Conservation (phyloP, 1,140 invertebrate species). For the roundworm (Caenorhabditis elegans) region DNA sequence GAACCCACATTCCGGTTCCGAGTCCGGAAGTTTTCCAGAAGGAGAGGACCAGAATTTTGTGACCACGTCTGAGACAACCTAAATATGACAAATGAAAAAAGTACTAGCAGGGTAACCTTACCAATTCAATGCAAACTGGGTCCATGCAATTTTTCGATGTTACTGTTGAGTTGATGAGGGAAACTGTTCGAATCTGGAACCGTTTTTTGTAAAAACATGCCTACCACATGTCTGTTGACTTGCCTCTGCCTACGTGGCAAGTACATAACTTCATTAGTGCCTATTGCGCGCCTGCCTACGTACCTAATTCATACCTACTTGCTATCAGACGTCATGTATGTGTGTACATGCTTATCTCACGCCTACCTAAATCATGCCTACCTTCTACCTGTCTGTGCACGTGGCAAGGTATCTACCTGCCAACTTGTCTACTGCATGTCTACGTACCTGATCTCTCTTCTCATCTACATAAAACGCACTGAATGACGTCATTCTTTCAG, state of each 20-base stretch:
- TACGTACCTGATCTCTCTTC: slow-evolving; percentile 6
- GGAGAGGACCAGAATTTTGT: slow-evolving; percentile 64
- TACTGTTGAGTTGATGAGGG: neutral
- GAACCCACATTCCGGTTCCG: slow-evolving; percentile 59
- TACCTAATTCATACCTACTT: too few species aligned
- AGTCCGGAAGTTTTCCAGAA: slow-evolving; percentile 52
- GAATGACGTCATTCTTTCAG: slow-evolving; percentile 4
- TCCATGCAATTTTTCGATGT: slow-evolving; percentile 52
- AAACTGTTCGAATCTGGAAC: neutral
- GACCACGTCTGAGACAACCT: slow-evolving; percentile 56
- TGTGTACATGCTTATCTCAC: too few species aligned
- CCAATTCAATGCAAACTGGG: neutral
- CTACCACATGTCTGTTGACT: too few species aligned
- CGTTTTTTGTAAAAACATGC: too few species aligned
- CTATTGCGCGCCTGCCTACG: too few species aligned
- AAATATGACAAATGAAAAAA: neutral
- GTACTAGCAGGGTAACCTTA: slow-evolving; percentile 46
- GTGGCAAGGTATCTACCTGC: too few species aligned
- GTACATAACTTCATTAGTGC: too few species aligned
- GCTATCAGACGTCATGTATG: too few species aligned
- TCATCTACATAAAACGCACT: neutral
- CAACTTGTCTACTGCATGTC: too few species aligned
- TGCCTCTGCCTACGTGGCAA: too few species aligned
- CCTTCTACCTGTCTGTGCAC: too few species aligned
- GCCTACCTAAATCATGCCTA: too few species aligned